Conservation (phyloP, 2,888 invertebrate genomes). For the Rotaria socialis region DNA sequence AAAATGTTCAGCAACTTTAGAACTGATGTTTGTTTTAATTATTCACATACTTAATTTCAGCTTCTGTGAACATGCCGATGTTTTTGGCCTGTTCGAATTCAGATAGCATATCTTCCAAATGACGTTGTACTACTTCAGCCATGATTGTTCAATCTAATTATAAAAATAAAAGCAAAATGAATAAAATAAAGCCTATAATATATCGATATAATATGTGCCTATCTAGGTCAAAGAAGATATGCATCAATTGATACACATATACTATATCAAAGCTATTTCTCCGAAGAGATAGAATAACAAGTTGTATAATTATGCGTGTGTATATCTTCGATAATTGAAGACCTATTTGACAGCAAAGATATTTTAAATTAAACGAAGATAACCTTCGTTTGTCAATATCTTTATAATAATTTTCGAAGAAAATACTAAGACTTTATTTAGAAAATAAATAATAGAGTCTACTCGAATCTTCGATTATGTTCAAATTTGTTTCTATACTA, state of each 20-base stretch:
- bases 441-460: background rate
- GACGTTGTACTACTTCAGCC: conserved; percentile 76
- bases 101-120: conserved; percentile 73
- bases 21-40: background rate
- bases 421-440: background rate
- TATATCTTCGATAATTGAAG: background rate
- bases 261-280: background rate
- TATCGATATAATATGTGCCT: background rate
- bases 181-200: background rate
- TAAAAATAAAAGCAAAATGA: background rate
- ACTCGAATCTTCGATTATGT: background rate
- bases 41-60: conserved; percentile 65
- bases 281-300: background rate
- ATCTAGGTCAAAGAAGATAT: background rate
- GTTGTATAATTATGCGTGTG: background rate
- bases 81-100: conserved; percentile 76
- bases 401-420: background rate
- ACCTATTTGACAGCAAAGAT: background rate
- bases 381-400: conserved; percentile 1
- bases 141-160: conserved; percentile 60
- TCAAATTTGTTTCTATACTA: background rate
- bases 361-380: conserved; percentile 1
- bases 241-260: background rate
- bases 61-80: conserved; percentile 68
- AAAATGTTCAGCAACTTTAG: too few species aligned